phyloP scores from a whole-genome alignment of 2,797 vertebrate species.

The Poliocrania exsul region DNA sequence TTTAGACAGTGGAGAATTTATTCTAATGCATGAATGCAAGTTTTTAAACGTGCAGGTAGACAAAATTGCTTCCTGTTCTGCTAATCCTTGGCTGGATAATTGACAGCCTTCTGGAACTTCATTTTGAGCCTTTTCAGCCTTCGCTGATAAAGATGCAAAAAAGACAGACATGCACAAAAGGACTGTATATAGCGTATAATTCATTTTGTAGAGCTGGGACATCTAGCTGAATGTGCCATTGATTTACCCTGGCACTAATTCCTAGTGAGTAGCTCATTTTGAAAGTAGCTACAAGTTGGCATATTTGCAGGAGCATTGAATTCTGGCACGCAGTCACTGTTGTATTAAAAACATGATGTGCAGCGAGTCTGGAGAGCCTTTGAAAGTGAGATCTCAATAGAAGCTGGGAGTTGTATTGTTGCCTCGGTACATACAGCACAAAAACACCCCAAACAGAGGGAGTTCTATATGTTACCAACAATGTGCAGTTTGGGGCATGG shows the following conservation, averaged over 20 bases:
- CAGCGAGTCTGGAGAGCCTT: constrained; percentile 29
- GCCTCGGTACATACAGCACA: neutral
- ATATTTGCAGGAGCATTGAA: constrained; percentile 58
- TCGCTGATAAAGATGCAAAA: constrained; percentile 46
- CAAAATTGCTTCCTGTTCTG: constrained; percentile 2
- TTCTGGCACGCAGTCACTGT: constrained; percentile 39
- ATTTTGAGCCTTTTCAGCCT: constrained; percentile 45
- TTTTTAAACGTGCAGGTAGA: constrained; percentile 7
- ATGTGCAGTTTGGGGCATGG: neutral
- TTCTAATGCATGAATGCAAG: neutral
- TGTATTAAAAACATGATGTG: constrained; percentile 59
- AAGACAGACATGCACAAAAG: constrained; percentile 38
- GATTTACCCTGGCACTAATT: constrained; percentile 69
- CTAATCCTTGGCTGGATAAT: constrained; percentile 36
- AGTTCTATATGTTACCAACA: neutral
- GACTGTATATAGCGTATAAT: constrained; percentile 59
- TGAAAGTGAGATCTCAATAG: constrained; percentile 53
- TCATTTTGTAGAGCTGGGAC: constrained; percentile 47
- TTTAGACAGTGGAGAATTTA: neutral
- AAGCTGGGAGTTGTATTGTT: constrained; percentile 40
- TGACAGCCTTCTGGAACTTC: constrained; percentile 47
- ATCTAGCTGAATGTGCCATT: constrained; percentile 67
- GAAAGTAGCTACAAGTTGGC: constrained; percentile 61
- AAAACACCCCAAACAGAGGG: neutral
- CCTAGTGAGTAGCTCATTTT: constrained; percentile 57